Evolutionary conservation across 2,113 vertebrate genomes (phyloP).

Genomic region (Epinephelus moara): DNA sequence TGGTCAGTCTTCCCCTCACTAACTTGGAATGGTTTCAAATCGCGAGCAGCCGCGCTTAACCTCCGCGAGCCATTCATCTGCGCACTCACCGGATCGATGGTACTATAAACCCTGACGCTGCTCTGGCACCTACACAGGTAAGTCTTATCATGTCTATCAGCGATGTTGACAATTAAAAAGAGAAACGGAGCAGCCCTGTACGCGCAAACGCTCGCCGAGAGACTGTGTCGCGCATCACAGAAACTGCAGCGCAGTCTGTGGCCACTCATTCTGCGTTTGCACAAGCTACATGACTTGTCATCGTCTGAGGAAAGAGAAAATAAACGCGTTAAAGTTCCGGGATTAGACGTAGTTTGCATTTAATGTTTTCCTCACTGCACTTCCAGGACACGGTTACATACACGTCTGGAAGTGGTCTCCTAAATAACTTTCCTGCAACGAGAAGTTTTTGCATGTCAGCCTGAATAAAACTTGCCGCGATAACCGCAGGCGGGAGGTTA

Average conservation of each 20-base stretch:
- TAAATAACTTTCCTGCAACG: slow-evolving; percentile 80
- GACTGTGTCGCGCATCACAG: slow-evolving; percentile 68
- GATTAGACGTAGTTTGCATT: slow-evolving; percentile 25
- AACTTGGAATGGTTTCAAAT: slow-evolving; percentile 98
- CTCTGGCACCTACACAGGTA: slow-evolving; percentile 92
- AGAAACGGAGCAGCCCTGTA: slow-evolving; percentile 72
- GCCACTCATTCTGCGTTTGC: slow-evolving; percentile 75
- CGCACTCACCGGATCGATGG: slow-evolving; percentile 90
- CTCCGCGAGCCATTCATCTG: slow-evolving; percentile 87
- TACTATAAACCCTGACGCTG: slow-evolving; percentile 87
- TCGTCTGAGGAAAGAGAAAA: neutral
- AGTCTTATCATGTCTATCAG: slow-evolving; percentile 78
- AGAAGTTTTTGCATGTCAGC: slow-evolving; percentile 83
- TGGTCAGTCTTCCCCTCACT: slow-evolving; percentile 94
- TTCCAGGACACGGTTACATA: slow-evolving; percentile 3
- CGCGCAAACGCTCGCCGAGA: slow-evolving; percentile 74
- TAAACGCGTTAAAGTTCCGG: neutral
- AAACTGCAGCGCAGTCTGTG: slow-evolving; percentile 80
- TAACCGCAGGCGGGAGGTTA: slow-evolving; percentile 66
- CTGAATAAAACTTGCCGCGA: slow-evolving; percentile 72
- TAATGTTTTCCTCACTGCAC: neutral
- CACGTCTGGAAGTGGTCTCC: slow-evolving; percentile 21
- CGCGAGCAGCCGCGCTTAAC: slow-evolving; percentile 91
- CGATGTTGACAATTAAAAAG: slow-evolving; percentile 82
- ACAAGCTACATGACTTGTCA: slow-evolving; percentile 13